These are phyloP conservation scores for Dendronephthya gigantea DNA, from an alignment of 64 coral and sea anemone genomes.

Conservation along the genomic window DNA sequence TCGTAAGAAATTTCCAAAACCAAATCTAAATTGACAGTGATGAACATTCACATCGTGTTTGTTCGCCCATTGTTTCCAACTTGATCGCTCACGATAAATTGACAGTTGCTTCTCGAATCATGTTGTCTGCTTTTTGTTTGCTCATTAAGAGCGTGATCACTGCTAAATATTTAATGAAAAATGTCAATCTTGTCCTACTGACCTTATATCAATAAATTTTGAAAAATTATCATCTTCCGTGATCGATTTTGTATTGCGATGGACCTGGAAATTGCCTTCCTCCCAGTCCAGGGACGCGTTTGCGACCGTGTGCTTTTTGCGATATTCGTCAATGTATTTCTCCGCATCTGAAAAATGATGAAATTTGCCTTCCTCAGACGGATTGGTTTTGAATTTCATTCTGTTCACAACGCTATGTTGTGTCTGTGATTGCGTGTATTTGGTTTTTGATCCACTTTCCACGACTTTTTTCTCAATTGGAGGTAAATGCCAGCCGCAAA, in stretches of 20 bases:
- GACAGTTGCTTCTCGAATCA: background rate
- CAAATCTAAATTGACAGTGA: background rate
- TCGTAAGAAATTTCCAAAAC: background rate
- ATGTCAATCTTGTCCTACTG: background rate
- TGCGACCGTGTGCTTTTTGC: background rate
- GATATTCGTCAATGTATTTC: background rate
- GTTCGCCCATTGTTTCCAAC: background rate
- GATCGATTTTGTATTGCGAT: background rate
- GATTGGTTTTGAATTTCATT: background rate
- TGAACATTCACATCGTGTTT: too few species aligned
- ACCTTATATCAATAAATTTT: conserved; percentile 21
- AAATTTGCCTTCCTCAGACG: background rate
- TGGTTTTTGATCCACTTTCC: background rate
- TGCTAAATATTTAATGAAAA: conserved; percentile 15
- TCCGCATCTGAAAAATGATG: background rate
- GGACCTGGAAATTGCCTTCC: background rate
- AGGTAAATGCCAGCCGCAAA: background rate
- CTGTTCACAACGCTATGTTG: background rate
- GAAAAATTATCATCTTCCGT: background rate
- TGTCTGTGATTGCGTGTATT: too few species aligned
- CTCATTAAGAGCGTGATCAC: background rate
- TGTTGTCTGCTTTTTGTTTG: conserved; percentile 5
- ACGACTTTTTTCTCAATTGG: background rate
- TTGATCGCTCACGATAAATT: background rate
- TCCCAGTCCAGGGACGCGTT: background rate